A percentile compares a stretch with the other conserved stretches of the same genome.
Conservation (phyloP, 2,888 invertebrate genomes). For the Harpagoxenus sublaevis region DNA sequence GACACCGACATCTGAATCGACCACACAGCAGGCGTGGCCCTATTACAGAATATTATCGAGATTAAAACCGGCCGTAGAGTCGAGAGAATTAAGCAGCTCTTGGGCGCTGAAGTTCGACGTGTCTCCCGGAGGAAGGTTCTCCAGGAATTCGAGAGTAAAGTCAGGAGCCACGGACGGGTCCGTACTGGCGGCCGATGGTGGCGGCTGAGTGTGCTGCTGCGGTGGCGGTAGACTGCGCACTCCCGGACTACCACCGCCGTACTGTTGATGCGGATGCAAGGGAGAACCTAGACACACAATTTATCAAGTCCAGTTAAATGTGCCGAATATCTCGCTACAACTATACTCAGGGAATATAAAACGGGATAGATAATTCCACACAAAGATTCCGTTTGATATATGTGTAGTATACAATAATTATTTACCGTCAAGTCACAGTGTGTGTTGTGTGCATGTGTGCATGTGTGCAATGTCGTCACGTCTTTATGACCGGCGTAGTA, state of each 20-base stretch:
- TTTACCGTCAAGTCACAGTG: too few species aligned
- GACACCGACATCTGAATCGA: slow-evolving; percentile 62
- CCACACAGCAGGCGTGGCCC: slow-evolving; percentile 63
- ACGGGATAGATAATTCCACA: not conserved
- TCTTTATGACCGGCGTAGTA: too few species aligned
- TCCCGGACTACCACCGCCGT: slow-evolving; percentile 83
- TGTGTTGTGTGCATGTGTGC: too few species aligned
- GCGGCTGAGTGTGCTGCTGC: slow-evolving; percentile 76
- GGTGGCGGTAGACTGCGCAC: slow-evolving; percentile 81
- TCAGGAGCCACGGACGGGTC: slow-evolving; percentile 87
- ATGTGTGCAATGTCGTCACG: too few species aligned
- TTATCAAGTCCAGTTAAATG: not conserved
- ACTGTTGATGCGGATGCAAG: slow-evolving; percentile 86
- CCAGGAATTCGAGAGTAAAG: slow-evolving; percentile 95
- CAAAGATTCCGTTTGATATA: not conserved
- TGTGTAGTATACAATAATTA: too few species aligned
- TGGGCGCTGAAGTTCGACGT: slow-evolving; percentile 93
- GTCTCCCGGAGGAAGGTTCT: slow-evolving; percentile 93
- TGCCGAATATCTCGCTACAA: not conserved
- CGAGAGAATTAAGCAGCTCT: slow-evolving; percentile 94
- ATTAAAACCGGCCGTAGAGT: slow-evolving; percentile 89
- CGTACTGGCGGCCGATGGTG: slow-evolving; percentile 78
- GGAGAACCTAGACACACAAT: slow-evolving; percentile 80
- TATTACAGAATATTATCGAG: slow-evolving; percentile 85
- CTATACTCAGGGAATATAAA: not conserved